Evolutionary conservation across 2,888 invertebrate genomes (phyloP).

Genomic region (Ormyrus thymus): DNA sequence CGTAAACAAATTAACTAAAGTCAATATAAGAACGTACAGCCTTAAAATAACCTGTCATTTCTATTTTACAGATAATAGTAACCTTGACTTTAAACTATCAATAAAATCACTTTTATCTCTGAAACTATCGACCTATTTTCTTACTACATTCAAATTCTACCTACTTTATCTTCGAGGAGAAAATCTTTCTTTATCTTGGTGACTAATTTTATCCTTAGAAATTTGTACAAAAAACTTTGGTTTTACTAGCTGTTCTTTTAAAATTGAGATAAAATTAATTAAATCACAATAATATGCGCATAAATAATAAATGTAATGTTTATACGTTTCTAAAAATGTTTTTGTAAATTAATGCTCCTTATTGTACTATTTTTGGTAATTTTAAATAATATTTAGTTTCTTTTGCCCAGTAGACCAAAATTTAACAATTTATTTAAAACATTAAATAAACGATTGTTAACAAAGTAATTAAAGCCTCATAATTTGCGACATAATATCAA

Average conservation of each 20-base stretch:
- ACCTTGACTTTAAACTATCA: conserved; percentile 1
- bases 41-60: neutral
- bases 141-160: conserved; percentile 22
- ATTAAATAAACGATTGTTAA: too few species aligned
- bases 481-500: too few species aligned
- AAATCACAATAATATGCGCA: too few species aligned
- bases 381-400: too few species aligned
- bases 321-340: too few species aligned
- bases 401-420: too few species aligned
- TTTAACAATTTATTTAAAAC: too few species aligned
- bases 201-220: neutral
- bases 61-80: neutral
- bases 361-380: too few species aligned
- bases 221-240: conserved; percentile 23
- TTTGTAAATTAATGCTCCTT: too few species aligned
- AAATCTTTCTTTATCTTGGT: conserved; percentile 28
- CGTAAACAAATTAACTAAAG: too few species aligned
- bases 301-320: too few species aligned
- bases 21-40: neutral
- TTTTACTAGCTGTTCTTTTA: conserved; percentile 9
- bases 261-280: neutral
- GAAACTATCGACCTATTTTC: conserved; percentile 37
- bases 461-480: too few species aligned
- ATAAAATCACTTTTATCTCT: conserved; percentile 1
- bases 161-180: conserved; percentile 25